These are phyloP conservation scores for Anarrhichthys ocellatus DNA, from an alignment of 2,113 vertebrate genomes.

Conservation along the genomic window DNA sequence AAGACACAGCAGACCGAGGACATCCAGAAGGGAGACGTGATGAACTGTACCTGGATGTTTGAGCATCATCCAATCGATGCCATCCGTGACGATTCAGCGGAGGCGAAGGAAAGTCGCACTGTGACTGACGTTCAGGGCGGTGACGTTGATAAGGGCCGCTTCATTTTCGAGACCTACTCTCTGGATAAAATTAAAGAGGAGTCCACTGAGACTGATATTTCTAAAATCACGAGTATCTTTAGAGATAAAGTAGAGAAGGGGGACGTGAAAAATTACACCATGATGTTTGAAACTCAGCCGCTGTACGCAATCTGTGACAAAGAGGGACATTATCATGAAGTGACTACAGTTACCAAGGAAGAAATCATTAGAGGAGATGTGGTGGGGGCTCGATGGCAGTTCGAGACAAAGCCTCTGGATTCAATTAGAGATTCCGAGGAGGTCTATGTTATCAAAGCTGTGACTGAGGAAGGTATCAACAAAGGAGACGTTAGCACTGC, in stretches of 20 bases:
- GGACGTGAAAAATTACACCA: constrained; percentile 91
- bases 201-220: constrained; percentile 73
- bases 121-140: constrained; percentile 90
- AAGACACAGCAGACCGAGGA: constrained; percentile 88
- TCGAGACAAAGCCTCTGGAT: constrained; percentile 94
- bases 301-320: constrained; percentile 92
- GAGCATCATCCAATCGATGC: constrained; percentile 90
- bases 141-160: constrained; percentile 89
- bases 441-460: constrained; percentile 92
- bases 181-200: constrained; percentile 90
- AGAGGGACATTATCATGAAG: constrained; percentile 92
- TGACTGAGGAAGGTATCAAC: constrained; percentile 92
- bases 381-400: constrained; percentile 91
- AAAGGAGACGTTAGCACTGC: constrained; percentile 90
- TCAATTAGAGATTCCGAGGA: constrained; percentile 89
- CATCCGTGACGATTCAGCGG: constrained; percentile 81
- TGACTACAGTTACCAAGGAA: constrained; percentile 93
- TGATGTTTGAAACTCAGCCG: constrained; percentile 94
- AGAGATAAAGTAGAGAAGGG: constrained; percentile 86
- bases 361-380: constrained; percentile 92
- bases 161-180: constrained; percentile 92
- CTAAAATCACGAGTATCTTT: constrained; percentile 77
- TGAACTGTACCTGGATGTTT: constrained; percentile 90
- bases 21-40: constrained; percentile 90
- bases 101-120: constrained; percentile 76